Conservation (phyloP, 2,113 vertebrate species). For the Progne subis region DNA sequence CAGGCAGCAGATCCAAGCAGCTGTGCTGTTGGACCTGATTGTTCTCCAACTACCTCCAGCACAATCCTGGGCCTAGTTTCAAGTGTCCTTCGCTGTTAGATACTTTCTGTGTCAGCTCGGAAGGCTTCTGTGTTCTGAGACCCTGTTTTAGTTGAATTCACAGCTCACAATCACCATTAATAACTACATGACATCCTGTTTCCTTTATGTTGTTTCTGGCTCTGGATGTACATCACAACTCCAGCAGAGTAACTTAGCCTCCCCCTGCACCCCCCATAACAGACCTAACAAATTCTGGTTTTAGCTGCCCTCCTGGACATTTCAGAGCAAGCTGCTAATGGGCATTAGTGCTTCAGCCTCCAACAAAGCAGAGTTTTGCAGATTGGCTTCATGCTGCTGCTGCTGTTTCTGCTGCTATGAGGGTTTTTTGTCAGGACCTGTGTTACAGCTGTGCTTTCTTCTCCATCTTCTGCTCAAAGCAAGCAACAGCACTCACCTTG, state of each 20-base stretch:
- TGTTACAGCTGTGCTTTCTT: not conserved
- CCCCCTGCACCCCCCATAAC: fast-evolving
- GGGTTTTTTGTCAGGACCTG: not conserved
- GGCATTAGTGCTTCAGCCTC: not conserved
- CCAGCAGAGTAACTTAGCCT: not conserved
- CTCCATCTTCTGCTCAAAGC: not conserved
- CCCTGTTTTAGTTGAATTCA: not conserved
- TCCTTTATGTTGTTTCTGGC: not conserved
- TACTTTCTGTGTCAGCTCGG: not conserved
- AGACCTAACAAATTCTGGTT: not conserved
- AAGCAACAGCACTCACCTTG: not conserved
- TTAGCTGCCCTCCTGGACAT: not conserved
- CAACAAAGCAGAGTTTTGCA: fast-evolving
- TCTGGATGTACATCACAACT: not conserved
- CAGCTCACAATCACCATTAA: not conserved
- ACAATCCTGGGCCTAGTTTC: not conserved
- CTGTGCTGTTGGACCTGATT: not conserved
- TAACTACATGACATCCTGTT: not conserved
- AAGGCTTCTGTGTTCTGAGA: not conserved
- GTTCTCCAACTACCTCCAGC: not conserved
- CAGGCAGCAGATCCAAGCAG: not conserved
- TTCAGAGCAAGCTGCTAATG: not conserved
- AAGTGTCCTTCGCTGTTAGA: not conserved
- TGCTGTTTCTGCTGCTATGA: not conserved
- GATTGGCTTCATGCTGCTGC: not conserved